phyloP scores from a whole-genome alignment of 2,797 vertebrate species.

The Urosaurus nigricauda region DNA sequence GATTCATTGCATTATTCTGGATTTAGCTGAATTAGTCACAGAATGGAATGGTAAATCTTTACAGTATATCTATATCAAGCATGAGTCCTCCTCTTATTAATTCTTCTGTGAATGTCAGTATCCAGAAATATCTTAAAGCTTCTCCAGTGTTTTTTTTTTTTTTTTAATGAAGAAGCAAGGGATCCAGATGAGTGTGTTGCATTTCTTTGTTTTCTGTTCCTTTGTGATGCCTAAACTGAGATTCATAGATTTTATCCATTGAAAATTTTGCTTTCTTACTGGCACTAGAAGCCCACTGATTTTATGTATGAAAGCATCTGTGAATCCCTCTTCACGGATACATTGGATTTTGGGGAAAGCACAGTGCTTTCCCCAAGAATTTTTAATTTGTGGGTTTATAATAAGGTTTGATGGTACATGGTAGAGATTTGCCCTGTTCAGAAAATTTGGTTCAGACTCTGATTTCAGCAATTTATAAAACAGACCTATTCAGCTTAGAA shows the following conservation, averaged over 20 bases:
- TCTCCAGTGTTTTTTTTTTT: not conserved
- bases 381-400: not conserved
- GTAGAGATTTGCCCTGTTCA: not conserved
- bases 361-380: not conserved
- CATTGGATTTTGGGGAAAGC: not conserved
- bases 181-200: not conserved
- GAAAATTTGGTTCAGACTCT: not conserved
- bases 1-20: too few species aligned
- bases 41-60: not conserved
- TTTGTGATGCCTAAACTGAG: not conserved
- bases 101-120: not conserved
- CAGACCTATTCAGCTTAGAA: not conserved
- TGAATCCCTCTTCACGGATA: not conserved
- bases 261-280: not conserved
- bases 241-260: not conserved
- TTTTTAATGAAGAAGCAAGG: slow-evolving; percentile 5
- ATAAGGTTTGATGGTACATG: not conserved
- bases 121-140: not conserved
- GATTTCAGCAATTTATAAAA: not conserved
- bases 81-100: not conserved
- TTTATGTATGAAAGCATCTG: not conserved
- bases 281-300: not conserved
- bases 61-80: not conserved
- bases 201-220: not conserved
- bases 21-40: too few species aligned